A percentile compares a stretch with the other conserved stretches of the same genome.
Evolutionary conservation across 2,797 vertebrate genomes (phyloP).

Genomic region (Melanotaenia boesemani): DNA sequence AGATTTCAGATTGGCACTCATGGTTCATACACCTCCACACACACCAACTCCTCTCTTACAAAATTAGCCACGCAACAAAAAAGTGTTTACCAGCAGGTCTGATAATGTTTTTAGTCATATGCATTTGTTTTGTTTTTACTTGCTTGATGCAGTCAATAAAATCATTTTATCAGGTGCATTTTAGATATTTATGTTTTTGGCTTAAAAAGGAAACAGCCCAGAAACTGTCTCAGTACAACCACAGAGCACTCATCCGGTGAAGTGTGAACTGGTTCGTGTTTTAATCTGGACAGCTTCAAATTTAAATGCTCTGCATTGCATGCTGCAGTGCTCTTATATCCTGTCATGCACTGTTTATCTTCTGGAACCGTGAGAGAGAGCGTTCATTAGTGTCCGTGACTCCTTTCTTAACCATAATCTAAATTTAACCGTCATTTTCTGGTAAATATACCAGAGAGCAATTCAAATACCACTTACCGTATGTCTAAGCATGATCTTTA

Average conservation of each 20-base stretch:
- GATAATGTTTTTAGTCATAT: too few relatives aligned
- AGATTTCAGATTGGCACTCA: too few relatives aligned
- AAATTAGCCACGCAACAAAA: too few relatives aligned
- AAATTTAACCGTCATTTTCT: not conserved
- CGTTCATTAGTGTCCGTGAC: conserved; percentile 4
- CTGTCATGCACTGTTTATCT: conserved; percentile 47
- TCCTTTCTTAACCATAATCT: conserved; percentile 10
- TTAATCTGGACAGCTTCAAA: conserved; percentile 53
- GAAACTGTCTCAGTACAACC: conserved; percentile 12
- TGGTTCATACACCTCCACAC: too few relatives aligned
- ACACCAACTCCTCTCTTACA: too few relatives aligned
- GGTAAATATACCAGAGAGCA: conserved; percentile 11
- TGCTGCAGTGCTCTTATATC: conserved; percentile 24
- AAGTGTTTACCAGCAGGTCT: too few relatives aligned
- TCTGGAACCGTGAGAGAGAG: conserved; percentile 44
- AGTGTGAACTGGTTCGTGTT: conserved; percentile 54
- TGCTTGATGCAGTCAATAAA: too few relatives aligned
- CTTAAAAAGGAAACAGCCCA: conserved; percentile 30
- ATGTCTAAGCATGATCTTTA: not conserved
- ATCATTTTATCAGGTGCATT: too few relatives aligned
- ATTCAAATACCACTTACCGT: not conserved
- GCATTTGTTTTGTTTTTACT: too few relatives aligned
- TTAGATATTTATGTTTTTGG: too few relatives aligned
- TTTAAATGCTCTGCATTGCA: conserved; percentile 27
- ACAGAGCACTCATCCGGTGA: conserved; percentile 43